Evolutionary conservation across 2,113 vertebrate species (phyloP).

Genomic region (Cryptoleucopteryx plumbea): DNA sequence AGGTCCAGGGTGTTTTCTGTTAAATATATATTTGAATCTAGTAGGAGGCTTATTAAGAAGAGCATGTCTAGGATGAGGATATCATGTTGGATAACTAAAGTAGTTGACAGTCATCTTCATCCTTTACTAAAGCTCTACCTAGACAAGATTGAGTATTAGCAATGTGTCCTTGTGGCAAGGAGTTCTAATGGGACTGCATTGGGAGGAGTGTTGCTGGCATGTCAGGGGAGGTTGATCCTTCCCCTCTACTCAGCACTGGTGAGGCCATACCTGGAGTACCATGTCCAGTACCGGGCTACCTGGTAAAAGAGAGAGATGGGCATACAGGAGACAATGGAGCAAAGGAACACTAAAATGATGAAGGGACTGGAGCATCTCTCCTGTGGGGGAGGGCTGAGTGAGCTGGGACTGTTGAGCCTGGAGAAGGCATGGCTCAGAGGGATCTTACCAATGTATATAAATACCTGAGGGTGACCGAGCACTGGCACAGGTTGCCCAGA

Average conservation of each 20-base stretch:
- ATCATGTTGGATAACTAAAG: not conserved
- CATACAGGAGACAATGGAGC: not conserved
- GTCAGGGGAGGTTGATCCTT: not conserved
- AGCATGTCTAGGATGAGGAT: not conserved
- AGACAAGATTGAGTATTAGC: not conserved
- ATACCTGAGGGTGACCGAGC: not conserved
- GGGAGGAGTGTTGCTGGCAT: not conserved
- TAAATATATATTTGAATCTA: not conserved
- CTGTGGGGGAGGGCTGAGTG: not conserved
- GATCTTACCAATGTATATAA: no score
- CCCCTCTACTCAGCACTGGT: not conserved
- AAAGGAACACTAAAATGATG: not conserved
- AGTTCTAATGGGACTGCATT: not conserved
- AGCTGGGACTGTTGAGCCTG: not conserved
- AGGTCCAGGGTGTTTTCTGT: not conserved
- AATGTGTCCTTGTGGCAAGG: not conserved
- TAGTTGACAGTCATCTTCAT: not conserved
- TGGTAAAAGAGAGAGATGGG: not conserved
- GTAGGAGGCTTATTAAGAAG: not conserved
- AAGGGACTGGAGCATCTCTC: not conserved
- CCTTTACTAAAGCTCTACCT: not conserved
- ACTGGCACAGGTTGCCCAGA: not conserved
- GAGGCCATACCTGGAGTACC: not conserved
- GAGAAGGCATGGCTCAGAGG: not conserved
- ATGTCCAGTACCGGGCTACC: not conserved